phyloP scores from a whole-genome alignment of 2,797 vertebrate genomes.

The Malacoctenus gilli region DNA sequence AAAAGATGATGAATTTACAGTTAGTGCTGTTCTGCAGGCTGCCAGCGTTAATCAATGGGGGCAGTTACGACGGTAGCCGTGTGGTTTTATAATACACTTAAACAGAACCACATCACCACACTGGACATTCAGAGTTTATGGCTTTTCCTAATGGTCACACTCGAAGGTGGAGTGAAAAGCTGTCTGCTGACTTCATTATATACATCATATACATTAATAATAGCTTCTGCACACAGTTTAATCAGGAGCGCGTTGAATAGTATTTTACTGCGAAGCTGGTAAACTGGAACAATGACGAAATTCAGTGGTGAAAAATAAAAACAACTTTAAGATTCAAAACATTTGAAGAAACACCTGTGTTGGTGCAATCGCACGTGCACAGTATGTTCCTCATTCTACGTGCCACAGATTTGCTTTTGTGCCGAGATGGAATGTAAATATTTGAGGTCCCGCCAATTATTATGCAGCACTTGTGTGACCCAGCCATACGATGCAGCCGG shows the following conservation, averaged over 20 bases:
- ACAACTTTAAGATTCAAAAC: too few species aligned
- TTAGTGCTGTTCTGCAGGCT: background rate
- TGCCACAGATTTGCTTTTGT: background rate
- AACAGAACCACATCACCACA: background rate
- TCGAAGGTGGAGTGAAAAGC: constrained; percentile 8
- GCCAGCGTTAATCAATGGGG: background rate
- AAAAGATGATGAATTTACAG: background rate
- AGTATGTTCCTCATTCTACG: background rate
- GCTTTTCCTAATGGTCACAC: constrained; percentile 1
- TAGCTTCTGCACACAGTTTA: constrained; percentile 8
- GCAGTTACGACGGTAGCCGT: background rate
- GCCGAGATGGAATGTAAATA: background rate
- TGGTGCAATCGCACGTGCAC: background rate
- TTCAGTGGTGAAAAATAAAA: background rate
- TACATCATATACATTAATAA: too few species aligned
- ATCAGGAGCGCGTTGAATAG: background rate
- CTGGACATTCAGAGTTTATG: constrained; percentile 6
- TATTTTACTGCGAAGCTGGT: background rate
- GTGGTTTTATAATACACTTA: background rate
- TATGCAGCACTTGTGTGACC: constrained; percentile 1
- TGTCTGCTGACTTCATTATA: background rate
- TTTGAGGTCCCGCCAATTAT: background rate
- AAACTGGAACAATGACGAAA: background rate
- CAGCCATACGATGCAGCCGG: background rate
- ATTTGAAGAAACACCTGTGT: too few species aligned